Conservation (phyloP, 2,888 invertebrate genomes). For the Cephus spinipes region DNA sequence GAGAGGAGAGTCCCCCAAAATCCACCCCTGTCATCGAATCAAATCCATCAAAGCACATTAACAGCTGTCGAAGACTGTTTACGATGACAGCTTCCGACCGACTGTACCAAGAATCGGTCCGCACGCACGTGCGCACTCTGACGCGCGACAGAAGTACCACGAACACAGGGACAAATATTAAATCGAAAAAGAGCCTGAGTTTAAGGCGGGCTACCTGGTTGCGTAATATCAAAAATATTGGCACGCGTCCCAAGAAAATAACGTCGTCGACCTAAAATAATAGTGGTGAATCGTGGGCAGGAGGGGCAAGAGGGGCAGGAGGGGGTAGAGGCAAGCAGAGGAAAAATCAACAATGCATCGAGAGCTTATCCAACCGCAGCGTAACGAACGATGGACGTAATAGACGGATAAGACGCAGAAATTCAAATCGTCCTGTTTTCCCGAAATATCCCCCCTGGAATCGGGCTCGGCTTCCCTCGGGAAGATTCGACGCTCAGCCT, state of each 20-base stretch:
- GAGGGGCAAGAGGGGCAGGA: too few relatives aligned
- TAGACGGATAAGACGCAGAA: neutral
- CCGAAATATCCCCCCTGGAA: too few relatives aligned
- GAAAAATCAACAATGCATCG: constrained; percentile 2
- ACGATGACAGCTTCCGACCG: constrained; percentile 23
- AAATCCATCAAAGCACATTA: constrained; percentile 53
- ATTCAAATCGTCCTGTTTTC: neutral
- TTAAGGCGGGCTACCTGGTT: neutral
- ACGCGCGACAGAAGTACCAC: neutral
- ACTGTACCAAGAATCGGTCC: neutral
- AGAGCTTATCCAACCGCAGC: neutral
- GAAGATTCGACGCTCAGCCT: neutral
- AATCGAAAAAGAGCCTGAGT: neutral
- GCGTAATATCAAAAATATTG: neutral
- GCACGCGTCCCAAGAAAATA: constrained; percentile 8
- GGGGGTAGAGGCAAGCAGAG: neutral
- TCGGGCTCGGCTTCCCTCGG: too few relatives aligned
- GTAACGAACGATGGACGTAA: neutral
- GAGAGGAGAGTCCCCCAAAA: neutral
- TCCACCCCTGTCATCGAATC: constrained; percentile 38
- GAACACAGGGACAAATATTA: neutral
- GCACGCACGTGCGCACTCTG: neutral
- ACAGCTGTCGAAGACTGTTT: constrained; percentile 54
- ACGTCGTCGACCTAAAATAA: constrained; percentile 1
- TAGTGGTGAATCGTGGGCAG: neutral